These are phyloP conservation scores for Melospiza georgiana DNA, from an alignment of 2,113 vertebrate species.

Conservation along the genomic window DNA sequence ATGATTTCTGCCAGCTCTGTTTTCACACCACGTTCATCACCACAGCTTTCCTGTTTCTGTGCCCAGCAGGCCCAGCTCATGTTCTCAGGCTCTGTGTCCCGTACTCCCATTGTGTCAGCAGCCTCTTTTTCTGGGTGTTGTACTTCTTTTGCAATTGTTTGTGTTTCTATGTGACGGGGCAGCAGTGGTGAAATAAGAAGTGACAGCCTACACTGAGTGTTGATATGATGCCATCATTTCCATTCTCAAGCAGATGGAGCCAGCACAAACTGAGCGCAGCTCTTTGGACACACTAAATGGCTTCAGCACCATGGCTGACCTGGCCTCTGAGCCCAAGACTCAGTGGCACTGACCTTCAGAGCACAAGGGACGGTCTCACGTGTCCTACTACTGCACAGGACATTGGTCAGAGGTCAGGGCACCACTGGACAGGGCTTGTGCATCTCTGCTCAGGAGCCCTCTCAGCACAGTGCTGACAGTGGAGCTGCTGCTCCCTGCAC, in stretches of 20 bases:
- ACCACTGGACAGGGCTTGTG: neutral
- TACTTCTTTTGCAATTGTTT: neutral
- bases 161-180: neutral
- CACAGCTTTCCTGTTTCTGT: neutral
- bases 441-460: neutral
- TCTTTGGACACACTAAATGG: neutral
- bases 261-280: neutral
- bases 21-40: neutral
- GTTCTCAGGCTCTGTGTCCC: neutral
- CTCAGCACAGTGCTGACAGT: neutral
- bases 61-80: neutral
- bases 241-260: constrained; percentile 4
- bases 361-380: neutral
- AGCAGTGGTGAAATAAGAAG: constrained; percentile 21
- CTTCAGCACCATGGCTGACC: neutral
- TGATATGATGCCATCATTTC: neutral
- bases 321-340: neutral
- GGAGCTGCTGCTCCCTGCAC: neutral
- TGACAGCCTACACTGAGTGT: neutral
- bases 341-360: fast-evolving
- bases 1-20: neutral
- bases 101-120: fast-evolving
- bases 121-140: neutral
- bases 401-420: neutral
- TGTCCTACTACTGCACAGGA: neutral